phyloP scores from a whole-genome alignment of 2,888 invertebrate species.

The Andrena praecox region DNA sequence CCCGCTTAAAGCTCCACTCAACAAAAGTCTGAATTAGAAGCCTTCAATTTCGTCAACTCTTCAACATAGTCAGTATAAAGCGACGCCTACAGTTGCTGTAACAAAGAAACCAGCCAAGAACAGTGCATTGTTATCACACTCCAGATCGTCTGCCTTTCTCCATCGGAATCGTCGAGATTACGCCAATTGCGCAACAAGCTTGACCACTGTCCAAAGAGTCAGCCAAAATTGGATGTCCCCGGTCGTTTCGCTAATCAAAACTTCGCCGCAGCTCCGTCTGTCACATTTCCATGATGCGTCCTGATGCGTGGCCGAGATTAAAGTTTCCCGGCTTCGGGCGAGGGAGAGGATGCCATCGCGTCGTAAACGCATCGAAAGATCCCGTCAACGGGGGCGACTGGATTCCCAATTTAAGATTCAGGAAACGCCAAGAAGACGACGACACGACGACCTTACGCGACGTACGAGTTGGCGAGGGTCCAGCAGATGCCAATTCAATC shows the following conservation, averaged over 20 bases:
- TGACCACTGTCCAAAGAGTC: background rate
- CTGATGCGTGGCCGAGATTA: slow-evolving; percentile 16
- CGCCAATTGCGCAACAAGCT: too few species aligned
- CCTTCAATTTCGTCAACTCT: too few species aligned
- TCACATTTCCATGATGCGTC: background rate
- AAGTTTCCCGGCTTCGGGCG: slow-evolving; percentile 24
- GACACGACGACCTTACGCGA: slow-evolving; percentile 57
- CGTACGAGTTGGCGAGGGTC: slow-evolving; percentile 77
- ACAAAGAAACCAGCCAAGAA: too few species aligned
- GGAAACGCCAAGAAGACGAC: slow-evolving; percentile 67
- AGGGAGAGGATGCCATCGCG: slow-evolving; percentile 32
- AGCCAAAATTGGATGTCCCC: background rate
- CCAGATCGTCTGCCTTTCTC: too few species aligned
- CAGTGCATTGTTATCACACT: too few species aligned
- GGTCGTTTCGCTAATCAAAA: background rate
- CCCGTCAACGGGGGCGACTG: slow-evolving; percentile 51
- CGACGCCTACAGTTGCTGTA: too few species aligned
- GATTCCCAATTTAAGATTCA: slow-evolving; percentile 76
- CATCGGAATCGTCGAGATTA: too few species aligned
- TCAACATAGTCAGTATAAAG: too few species aligned
- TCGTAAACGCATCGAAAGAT: slow-evolving; percentile 53
- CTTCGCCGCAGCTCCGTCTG: background rate
- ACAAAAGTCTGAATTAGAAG: too few species aligned
- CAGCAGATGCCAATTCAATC: slow-evolving; percentile 81
- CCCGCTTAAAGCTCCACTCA: too few species aligned